Evolutionary conservation across 2,888 invertebrate genomes (phyloP).

Genomic region (Dorcus parallelipipedus): DNA sequence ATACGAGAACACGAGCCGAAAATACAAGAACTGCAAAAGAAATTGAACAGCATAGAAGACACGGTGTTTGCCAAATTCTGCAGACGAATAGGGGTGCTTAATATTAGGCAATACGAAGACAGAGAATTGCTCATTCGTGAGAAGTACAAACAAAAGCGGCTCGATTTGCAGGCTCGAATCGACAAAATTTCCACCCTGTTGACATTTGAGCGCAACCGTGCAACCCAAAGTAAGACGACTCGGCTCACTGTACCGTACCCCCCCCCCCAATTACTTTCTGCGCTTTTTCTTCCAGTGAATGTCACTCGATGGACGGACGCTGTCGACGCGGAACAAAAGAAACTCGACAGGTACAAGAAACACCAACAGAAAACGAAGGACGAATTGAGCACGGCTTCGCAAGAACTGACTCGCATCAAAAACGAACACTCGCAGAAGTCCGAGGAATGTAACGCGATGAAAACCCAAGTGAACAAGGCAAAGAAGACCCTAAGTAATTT

Average conservation of each 20-base stretch:
- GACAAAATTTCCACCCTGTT: slow-evolving; percentile 91
- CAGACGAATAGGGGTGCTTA: slow-evolving; percentile 87
- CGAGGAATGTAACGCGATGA: slow-evolving; percentile 76
- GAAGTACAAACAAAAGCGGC: slow-evolving; percentile 89
- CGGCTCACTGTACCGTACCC: too few relatives aligned
- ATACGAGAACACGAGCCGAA: slow-evolving; percentile 72
- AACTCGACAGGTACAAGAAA: slow-evolving; percentile 71
- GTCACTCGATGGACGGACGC: slow-evolving; percentile 91
- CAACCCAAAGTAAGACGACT: slow-evolving; percentile 73
- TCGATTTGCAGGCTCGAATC: slow-evolving; percentile 96
- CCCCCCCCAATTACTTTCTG: too few relatives aligned
- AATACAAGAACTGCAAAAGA: slow-evolving; percentile 88
- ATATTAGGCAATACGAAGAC: slow-evolving; percentile 98
- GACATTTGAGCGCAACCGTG: slow-evolving; percentile 92
- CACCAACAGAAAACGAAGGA: slow-evolving; percentile 71
- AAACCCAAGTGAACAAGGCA: slow-evolving; percentile 79
- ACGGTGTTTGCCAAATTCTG: slow-evolving; percentile 95
- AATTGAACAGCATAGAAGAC: slow-evolving; percentile 97
- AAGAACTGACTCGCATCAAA: slow-evolving; percentile 76
- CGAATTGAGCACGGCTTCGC: slow-evolving; percentile 86
- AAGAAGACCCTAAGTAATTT: slow-evolving; percentile 78
- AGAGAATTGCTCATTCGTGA: slow-evolving; percentile 92
- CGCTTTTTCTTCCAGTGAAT: slow-evolving; percentile 60
- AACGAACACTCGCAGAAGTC: slow-evolving; percentile 75
- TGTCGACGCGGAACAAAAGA: slow-evolving; percentile 89